Conservation (phyloP, 2,797 vertebrate genomes). For the Falco naumanni region DNA sequence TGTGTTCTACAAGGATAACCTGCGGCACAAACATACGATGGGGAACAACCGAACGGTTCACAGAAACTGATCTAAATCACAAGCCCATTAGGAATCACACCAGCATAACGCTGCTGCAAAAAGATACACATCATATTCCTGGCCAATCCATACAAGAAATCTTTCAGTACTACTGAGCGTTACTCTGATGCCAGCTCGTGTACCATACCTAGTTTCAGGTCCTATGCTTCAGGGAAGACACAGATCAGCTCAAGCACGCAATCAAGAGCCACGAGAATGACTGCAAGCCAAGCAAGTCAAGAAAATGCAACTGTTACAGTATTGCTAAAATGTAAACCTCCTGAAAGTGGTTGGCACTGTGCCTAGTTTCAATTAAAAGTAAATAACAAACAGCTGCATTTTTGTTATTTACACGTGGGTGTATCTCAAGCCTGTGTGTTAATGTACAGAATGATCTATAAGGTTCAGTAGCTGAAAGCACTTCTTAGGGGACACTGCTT, state of each 20-base stretch:
- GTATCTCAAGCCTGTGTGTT: not conserved
- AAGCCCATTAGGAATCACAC: not conserved
- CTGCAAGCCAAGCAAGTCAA: not conserved
- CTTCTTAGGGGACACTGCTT: not conserved
- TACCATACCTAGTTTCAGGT: not conserved
- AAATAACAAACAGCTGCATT: not conserved
- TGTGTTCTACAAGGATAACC: not conserved
- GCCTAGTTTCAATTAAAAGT: not conserved
- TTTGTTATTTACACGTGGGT: not conserved
- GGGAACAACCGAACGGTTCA: fast-evolving
- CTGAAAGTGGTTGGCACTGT: not conserved
- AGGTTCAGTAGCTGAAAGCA: not conserved
- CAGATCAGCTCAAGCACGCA: not conserved
- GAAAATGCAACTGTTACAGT: not conserved
- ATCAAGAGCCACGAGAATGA: not conserved
- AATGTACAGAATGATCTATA: not conserved
- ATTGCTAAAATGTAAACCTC: not conserved
- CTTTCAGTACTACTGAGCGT: not conserved
- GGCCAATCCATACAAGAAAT: not conserved
- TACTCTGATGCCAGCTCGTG: not conserved
- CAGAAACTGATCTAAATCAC: not conserved
- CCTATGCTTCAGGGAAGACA: not conserved
- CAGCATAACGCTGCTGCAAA: not conserved
- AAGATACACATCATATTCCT: not conserved
- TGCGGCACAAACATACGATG: fast-evolving